phyloP scores from a whole-genome alignment of 1,140 invertebrate species.

The Tetranychus cinnabarinus region DNA sequence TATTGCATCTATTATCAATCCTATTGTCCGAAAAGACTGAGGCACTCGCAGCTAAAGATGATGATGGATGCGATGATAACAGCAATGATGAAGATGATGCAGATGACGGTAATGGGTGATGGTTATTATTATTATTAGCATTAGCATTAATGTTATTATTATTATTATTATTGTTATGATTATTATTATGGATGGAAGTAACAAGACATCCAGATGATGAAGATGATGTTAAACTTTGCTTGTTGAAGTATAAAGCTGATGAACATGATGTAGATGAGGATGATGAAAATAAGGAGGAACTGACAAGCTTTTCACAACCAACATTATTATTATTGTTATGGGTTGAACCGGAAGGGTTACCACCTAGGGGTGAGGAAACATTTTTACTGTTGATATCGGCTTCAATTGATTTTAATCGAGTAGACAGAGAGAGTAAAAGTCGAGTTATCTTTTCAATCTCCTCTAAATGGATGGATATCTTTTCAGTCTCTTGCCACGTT shows the following conservation, averaged over 20 bases:
- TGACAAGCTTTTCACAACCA: no score
- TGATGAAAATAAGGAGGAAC: no score
- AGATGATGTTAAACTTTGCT: no score
- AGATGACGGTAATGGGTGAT: neutral
- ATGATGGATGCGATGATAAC: neutral
- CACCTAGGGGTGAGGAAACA: no score
- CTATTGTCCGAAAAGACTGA: no score
- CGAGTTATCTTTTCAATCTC: conserved; percentile 4
- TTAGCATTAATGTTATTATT: no score
- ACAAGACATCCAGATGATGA: neutral
- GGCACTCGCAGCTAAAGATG: neutral
- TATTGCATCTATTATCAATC: no score
- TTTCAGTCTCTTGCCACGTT: conserved; percentile 1
- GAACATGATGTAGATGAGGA: no score
- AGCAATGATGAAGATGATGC: neutral
- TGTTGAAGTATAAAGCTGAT: no score
- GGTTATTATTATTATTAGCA: no score
- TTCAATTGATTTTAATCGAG: conserved; percentile 1
- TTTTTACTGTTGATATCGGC: neutral
- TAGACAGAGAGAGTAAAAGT: neutral
- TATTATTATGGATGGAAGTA: neutral
- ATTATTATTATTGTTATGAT: neutral
- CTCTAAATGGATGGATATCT: conserved; percentile 3
- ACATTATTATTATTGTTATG: neutral
- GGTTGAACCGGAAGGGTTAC: no score